A percentile compares a stretch with the other conserved stretches of the same genome.
Evolutionary conservation across 2,797 vertebrate species (phyloP).

Genomic region (Cichlasoma orientale): DNA sequence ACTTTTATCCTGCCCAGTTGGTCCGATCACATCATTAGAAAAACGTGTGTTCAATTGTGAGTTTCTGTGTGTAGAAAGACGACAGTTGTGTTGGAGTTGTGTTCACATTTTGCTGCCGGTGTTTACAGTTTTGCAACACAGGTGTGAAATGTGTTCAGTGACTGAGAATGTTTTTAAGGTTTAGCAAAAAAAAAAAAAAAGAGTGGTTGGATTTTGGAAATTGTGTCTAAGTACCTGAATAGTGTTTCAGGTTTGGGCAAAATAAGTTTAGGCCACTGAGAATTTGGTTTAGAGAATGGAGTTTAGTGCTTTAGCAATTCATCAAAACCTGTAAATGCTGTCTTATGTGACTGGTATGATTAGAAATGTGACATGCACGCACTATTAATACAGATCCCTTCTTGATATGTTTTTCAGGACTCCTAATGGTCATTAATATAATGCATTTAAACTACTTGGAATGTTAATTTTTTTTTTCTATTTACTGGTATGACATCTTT

Average conservation of each 20-base stretch:
- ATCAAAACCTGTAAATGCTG: not conserved
- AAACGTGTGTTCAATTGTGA: not conserved
- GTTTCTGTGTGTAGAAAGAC: not conserved
- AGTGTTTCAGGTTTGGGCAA: too few relatives aligned
- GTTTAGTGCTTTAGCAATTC: too few relatives aligned
- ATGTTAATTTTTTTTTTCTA: too few relatives aligned
- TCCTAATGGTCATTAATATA: not conserved
- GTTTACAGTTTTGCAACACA: not conserved
- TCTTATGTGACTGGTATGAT: not conserved
- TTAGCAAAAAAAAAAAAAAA: too few relatives aligned
- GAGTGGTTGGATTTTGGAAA: too few relatives aligned
- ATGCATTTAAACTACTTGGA: not conserved
- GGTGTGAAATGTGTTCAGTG: not conserved
- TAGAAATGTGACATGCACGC: not conserved
- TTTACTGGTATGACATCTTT: too few relatives aligned
- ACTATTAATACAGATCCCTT: not conserved
- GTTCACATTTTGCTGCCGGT: not conserved
- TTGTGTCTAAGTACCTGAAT: too few relatives aligned
- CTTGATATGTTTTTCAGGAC: not conserved
- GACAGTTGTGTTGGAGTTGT: not conserved
- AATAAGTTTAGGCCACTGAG: too few relatives aligned
- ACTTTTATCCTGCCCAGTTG: too few relatives aligned
- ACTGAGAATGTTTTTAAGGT: too few relatives aligned
- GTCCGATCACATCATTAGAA: not conserved
- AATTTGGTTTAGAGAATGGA: too few relatives aligned